These are phyloP conservation scores for Tetragonula clypearis DNA, from an alignment of 1,140 invertebrate genomes.

Conservation along the genomic window DNA sequence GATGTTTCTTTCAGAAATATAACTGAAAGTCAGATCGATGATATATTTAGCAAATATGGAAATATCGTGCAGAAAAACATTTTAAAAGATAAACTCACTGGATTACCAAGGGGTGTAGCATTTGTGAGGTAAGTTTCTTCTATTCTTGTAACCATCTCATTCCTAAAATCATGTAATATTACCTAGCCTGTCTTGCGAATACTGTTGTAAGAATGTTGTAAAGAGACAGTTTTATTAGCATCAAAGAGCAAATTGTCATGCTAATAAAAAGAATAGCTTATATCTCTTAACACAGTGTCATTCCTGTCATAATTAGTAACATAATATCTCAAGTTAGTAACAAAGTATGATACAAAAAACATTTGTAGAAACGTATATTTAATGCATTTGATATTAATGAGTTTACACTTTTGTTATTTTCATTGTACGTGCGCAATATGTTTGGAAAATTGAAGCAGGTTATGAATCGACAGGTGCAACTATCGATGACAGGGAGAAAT, in stretches of 20 bases:
- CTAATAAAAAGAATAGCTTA: neutral
- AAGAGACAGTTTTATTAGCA: neutral
- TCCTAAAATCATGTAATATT: neutral
- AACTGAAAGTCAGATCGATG: constrained; percentile 90
- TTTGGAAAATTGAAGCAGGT: constrained; percentile 50
- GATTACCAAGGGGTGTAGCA: constrained; percentile 92
- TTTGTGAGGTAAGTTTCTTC: constrained; percentile 92
- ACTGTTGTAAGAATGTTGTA: neutral
- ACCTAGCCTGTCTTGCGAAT: too few species aligned
- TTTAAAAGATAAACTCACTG: constrained; percentile 92
- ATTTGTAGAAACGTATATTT: too few species aligned
- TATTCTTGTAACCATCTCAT: neutral
- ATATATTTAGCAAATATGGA: constrained; percentile 93
- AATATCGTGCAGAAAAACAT: constrained; percentile 95
- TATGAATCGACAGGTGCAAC: constrained; percentile 36
- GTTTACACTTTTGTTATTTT: neutral
- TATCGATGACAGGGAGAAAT: constrained; percentile 45
- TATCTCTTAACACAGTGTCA: constrained; percentile 25
- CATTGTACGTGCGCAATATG: neutral
- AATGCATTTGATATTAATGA: neutral
- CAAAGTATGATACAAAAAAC: neutral
- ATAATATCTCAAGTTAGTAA: neutral
- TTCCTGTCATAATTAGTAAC: constrained; percentile 37
- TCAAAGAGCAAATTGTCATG: neutral
- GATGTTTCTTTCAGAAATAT: constrained; percentile 83